Conservation (phyloP, 2,113 vertebrate species). For the Tachycineta bicolor region DNA sequence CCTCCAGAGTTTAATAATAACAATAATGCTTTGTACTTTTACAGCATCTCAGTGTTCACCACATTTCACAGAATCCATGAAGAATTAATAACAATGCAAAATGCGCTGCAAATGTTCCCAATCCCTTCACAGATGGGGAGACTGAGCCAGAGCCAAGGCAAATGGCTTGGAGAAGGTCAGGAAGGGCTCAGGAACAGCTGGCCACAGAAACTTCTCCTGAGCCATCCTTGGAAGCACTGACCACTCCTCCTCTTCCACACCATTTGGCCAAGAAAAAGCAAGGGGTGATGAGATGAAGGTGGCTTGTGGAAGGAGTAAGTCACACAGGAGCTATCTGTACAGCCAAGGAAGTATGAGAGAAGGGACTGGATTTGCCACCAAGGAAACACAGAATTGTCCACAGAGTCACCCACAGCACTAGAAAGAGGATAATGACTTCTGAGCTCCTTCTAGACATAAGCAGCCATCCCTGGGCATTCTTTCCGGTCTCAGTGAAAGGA, state of each 20-base stretch:
- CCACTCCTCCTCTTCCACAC: not conserved
- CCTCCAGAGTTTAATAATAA: constrained; percentile 41
- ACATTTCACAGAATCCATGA: constrained; percentile 20
- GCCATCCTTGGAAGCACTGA: not conserved
- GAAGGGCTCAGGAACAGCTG: not conserved
- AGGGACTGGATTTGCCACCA: not conserved
- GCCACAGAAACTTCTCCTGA: not conserved
- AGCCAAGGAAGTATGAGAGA: not conserved
- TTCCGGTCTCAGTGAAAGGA: not conserved
- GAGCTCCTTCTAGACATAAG: not conserved
- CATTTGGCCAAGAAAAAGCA: constrained; percentile 9
- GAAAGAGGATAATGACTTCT: not conserved
- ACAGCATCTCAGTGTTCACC: constrained; percentile 37
- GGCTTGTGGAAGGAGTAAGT: not conserved
- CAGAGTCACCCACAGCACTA: not conserved
- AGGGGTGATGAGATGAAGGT: not conserved
- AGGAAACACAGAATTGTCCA: not conserved
- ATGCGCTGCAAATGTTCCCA: constrained; percentile 35
- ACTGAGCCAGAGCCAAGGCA: constrained; percentile 46
- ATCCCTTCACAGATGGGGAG: constrained; percentile 33
- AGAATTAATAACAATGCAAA: constrained; percentile 44
- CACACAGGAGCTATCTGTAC: not conserved
- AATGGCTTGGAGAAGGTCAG: constrained; percentile 45
- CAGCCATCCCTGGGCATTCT: not conserved
- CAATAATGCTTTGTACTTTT: constrained; percentile 34